Conservation (phyloP, 2,888 invertebrate genomes). For the Tinea pellionella region DNA sequence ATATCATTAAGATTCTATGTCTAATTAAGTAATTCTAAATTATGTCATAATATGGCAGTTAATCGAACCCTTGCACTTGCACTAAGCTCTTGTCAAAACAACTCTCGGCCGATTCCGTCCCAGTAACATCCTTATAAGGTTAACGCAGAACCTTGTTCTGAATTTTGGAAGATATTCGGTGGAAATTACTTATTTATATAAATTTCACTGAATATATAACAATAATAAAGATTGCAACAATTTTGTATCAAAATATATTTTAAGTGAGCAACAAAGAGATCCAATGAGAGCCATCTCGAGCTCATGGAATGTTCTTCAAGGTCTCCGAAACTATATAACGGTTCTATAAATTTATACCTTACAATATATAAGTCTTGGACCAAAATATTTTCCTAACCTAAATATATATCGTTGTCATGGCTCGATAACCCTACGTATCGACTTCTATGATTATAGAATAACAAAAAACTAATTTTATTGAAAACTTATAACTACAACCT, state of each 20-base stretch:
- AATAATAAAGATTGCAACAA: constrained; percentile 14
- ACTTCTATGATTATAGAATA: constrained; percentile 34
- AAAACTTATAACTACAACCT: constrained; percentile 40
- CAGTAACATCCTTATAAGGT: constrained; percentile 32
- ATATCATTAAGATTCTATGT: constrained; percentile 46
- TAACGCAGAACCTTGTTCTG: constrained; percentile 52
- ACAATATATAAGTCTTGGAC: constrained; percentile 47
- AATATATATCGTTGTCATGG: constrained; percentile 51
- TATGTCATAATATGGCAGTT: constrained; percentile 70
- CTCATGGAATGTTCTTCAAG: constrained; percentile 1
- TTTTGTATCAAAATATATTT: constrained; percentile 7
- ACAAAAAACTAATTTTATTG: not conserved
- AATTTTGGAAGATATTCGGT: constrained; percentile 56
- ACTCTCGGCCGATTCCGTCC: constrained; percentile 39
- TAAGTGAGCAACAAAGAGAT: constrained; percentile 8
- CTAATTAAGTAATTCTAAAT: constrained; percentile 46
- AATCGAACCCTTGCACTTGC: constrained; percentile 64
- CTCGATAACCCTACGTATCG: constrained; percentile 57
- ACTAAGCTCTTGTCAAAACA: constrained; percentile 46
- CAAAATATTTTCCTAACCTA: constrained; percentile 49
- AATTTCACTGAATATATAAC: constrained; percentile 14
- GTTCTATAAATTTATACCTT: constrained; percentile 8
- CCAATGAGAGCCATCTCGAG: not conserved
- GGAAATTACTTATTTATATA: constrained; percentile 29
- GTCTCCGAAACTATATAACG: not conserved